These are phyloP conservation scores for Cathartes aura DNA, from an alignment of 2,113 vertebrate genomes.

Conservation along the genomic window DNA sequence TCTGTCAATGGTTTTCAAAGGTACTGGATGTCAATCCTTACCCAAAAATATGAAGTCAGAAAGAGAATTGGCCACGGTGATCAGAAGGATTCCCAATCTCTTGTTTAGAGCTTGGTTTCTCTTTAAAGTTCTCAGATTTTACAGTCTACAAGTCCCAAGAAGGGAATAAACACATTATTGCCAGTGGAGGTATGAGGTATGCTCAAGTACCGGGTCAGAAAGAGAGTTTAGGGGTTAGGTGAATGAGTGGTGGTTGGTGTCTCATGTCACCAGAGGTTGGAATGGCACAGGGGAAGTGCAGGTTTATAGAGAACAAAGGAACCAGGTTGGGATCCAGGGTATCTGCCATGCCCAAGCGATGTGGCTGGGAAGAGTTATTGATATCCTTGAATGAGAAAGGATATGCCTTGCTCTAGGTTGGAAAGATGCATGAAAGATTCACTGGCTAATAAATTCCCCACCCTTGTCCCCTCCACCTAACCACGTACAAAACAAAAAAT, in stretches of 20 bases:
- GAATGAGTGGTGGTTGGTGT: background rate
- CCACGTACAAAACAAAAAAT: fast-evolving
- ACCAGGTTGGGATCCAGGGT: background rate
- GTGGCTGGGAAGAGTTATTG: background rate
- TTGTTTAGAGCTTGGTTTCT: background rate
- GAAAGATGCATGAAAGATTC: background rate
- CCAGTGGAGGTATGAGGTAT: background rate
- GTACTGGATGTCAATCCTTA: background rate
- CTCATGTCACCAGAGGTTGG: background rate
- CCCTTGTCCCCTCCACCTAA: background rate
- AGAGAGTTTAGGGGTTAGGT: background rate
- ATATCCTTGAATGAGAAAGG: background rate
- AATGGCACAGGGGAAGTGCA: background rate
- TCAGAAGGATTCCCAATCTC: background rate
- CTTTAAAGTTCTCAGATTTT: background rate
- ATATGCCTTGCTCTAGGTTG: background rate
- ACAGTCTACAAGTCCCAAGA: background rate
- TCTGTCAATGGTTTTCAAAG: background rate
- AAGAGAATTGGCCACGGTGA: background rate
- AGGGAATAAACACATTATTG: background rate
- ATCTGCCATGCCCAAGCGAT: background rate
- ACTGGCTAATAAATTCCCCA: background rate
- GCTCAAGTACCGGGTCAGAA: background rate
- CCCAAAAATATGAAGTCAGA: background rate
- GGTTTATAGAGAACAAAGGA: background rate